A percentile compares a stretch with the other conserved stretches of the same genome.
Evolutionary conservation across 1,140 invertebrate genomes (phyloP).

Genomic region (Pogonomyrmex barbatus): DNA sequence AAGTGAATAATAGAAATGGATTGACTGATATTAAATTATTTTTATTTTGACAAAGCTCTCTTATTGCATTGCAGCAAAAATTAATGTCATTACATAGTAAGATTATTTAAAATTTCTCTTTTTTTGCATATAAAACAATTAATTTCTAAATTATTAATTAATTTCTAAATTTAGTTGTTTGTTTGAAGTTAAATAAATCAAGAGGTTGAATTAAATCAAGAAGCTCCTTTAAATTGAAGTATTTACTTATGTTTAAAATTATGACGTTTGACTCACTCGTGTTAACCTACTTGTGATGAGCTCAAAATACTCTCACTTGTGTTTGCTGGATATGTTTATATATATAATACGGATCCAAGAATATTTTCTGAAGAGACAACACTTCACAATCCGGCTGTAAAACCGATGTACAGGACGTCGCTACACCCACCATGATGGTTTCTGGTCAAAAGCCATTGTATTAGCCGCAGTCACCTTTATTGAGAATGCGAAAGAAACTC

Average conservation of each 20-base stretch:
- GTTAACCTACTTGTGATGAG: neutral
- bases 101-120: neutral
- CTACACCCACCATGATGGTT: constrained; percentile 13
- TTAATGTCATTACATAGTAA: neutral
- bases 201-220: neutral
- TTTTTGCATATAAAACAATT: neutral
- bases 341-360: neutral
- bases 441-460: constrained; percentile 52
- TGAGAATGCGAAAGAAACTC: constrained; percentile 49
- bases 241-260: constrained; percentile 16
- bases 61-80: neutral
- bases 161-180: neutral
- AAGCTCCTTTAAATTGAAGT: constrained; percentile 1
- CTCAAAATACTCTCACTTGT: neutral
- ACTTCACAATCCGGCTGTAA: constrained; percentile 27
- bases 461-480: constrained; percentile 64
- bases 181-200: neutral
- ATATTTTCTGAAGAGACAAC: neutral
- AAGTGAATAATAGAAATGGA: neutral
- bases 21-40: neutral
- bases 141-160: neutral
- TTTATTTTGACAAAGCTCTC: neutral
- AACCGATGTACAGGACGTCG: neutral
- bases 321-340: neutral
- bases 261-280: neutral